Percentiles rank a stretch among this genome's conserved stretches.
Conservation (phyloP, 64 coral and sea anemone species). For the Trachythela sp. region DNA sequence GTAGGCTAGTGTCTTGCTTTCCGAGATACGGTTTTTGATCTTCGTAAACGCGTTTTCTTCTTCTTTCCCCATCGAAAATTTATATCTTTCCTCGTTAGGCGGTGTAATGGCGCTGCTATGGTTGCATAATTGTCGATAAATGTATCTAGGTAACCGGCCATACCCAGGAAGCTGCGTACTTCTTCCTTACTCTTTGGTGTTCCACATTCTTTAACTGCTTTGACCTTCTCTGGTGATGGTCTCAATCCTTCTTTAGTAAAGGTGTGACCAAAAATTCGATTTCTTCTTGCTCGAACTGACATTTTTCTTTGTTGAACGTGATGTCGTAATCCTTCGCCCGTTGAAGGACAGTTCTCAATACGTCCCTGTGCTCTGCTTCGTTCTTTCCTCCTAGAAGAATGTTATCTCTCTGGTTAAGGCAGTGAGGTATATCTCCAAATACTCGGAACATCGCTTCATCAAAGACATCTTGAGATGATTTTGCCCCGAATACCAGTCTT, state of each 20-base stretch:
- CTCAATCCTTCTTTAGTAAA: constrained; percentile 53
- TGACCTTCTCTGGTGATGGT: constrained; percentile 56
- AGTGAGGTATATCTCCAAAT: not conserved
- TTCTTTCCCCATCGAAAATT: constrained; percentile 52
- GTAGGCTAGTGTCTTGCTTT: constrained; percentile 24
- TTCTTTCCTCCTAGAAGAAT: constrained; percentile 49
- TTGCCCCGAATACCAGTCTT: not conserved
- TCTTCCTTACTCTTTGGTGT: constrained; percentile 41
- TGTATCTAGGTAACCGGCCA: constrained; percentile 59
- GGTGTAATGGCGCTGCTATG: constrained; percentile 34
- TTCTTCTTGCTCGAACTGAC: constrained; percentile 48
- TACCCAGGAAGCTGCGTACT: constrained; percentile 57
- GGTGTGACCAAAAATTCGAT: constrained; percentile 56
- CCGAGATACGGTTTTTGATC: constrained; percentile 38
- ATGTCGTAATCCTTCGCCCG: constrained; percentile 38
- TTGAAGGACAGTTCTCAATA: constrained; percentile 24
- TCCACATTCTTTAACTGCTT: constrained; percentile 54
- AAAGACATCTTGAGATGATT: constrained; percentile 10
- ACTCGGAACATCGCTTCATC: constrained; percentile 5
- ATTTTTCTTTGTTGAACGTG: constrained; percentile 62
- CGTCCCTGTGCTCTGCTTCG: not conserved
- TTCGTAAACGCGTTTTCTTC: constrained; percentile 35
- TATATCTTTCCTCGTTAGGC: constrained; percentile 29
- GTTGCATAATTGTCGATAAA: constrained; percentile 53
- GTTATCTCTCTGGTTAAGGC: constrained; percentile 22